Percentiles rank a stretch among this genome's conserved stretches.
These are phyloP conservation scores for Saccopteryx bilineata DNA, from an alignment of 2,113 vertebrate species.

Conservation along the genomic window DNA sequence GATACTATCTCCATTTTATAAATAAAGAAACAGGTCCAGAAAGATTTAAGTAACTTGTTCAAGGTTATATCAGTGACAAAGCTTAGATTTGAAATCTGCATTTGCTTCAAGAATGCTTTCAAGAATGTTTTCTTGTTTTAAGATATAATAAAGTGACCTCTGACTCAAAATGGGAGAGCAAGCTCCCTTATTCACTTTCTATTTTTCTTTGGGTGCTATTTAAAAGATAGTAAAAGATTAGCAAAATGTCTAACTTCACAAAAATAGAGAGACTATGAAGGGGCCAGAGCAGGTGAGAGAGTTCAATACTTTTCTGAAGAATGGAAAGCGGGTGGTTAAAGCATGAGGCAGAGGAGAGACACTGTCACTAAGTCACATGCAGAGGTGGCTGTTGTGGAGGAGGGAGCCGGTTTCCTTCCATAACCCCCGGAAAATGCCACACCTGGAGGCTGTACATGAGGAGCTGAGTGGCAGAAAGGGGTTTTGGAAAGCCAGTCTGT, in stretches of 20 bases:
- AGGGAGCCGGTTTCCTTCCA: not conserved
- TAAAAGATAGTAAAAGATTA: not conserved
- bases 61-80: not conserved
- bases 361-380: too few species aligned
- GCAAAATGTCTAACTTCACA: not conserved
- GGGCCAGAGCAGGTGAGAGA: not conserved
- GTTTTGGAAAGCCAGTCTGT: not conserved
- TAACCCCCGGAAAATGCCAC: not conserved
- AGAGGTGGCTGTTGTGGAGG: not conserved
- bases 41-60: slow-evolving; percentile 38
- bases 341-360: not conserved
- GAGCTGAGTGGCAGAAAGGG: not conserved
- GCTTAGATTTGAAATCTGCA: not conserved
- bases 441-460: not conserved
- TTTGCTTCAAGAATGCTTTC: not conserved
- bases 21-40: not conserved
- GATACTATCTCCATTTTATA: not conserved
- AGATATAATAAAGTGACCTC: not conserved
- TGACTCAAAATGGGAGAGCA: not conserved
- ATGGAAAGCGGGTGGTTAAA: not conserved
- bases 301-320: not conserved
- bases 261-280: not conserved
- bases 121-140: not conserved
- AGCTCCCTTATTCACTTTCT: not conserved
- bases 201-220: not conserved